Evolutionary conservation across 2,797 vertebrate species (phyloP).

Genomic region (Catostomus latipinnis): DNA sequence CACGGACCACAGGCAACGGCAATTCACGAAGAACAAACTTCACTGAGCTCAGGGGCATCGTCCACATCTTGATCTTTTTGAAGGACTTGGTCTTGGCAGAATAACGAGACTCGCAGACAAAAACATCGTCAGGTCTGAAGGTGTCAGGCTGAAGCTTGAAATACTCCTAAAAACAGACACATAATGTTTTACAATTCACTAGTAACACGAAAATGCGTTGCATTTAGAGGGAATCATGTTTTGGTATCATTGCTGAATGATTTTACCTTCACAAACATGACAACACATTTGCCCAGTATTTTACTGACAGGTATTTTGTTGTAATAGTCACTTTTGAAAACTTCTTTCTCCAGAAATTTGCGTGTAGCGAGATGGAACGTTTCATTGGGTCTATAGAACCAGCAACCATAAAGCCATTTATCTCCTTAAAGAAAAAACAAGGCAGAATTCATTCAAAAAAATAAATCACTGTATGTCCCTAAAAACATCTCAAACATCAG

Average conservation of each 20-base stretch:
- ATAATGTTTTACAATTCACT: background rate
- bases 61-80: constrained; percentile 99
- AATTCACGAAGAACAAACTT: constrained; percentile 90
- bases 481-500: background rate
- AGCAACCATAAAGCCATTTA: constrained; percentile 97
- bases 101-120: constrained; percentile 96
- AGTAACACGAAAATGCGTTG: background rate
- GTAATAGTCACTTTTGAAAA: constrained; percentile 98
- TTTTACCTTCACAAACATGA: constrained; percentile 99
- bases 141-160: constrained; percentile 96
- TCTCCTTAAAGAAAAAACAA: constrained; percentile 81
- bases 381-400: constrained; percentile 99
- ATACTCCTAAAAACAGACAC: constrained; percentile 83
- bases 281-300: constrained; percentile 97
- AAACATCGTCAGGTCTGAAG: constrained; percentile 93
- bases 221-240: background rate
- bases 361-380: constrained; percentile 97
- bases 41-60: constrained; percentile 94
- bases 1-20: constrained; percentile 93
- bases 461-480: background rate
- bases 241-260: background rate
- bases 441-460: background rate
- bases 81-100: constrained; percentile 98
- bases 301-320: constrained; percentile 98
- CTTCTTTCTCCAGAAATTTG: constrained; percentile 98